Percentiles rank a stretch among this genome's conserved stretches.
These are phyloP conservation scores for Hypocryptadius cinnamomeus DNA, from an alignment of 2,113 vertebrate genomes.

Conservation along the genomic window DNA sequence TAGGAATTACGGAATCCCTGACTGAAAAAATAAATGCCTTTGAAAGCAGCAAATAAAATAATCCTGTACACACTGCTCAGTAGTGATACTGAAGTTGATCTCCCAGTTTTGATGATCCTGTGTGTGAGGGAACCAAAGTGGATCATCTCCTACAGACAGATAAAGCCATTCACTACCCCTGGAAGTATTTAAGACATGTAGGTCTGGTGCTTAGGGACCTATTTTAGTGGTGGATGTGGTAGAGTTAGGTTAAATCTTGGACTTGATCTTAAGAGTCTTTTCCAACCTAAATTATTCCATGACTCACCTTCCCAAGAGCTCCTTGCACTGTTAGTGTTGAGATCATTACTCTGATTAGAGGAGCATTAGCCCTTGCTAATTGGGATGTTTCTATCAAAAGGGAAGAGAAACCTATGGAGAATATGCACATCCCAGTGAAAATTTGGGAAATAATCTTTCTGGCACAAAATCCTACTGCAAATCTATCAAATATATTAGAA, in stretches of 20 bases:
- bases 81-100: background rate
- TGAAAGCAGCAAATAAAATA: background rate
- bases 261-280: background rate
- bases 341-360: background rate
- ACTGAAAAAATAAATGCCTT: background rate
- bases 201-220: background rate
- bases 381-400: background rate
- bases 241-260: background rate
- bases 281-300: background rate
- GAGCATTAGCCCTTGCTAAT: background rate
- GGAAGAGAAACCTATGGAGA: background rate
- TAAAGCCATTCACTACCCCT: background rate
- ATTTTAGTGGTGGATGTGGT: background rate
- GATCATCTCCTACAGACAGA: no score
- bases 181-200: rapidly evolving
- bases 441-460: background rate
- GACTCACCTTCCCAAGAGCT: background rate
- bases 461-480: background rate
- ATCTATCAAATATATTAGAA: background rate
- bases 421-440: background rate
- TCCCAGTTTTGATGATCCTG: background rate
- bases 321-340: background rate
- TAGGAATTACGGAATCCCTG: background rate
- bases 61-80: background rate
- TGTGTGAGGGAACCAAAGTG: background rate